Evolutionary conservation across 2,797 vertebrate genomes (phyloP), one percentile per base, ranked within the genome.

Genomic region (Sternarchorhynchus goeldii): DNA sequence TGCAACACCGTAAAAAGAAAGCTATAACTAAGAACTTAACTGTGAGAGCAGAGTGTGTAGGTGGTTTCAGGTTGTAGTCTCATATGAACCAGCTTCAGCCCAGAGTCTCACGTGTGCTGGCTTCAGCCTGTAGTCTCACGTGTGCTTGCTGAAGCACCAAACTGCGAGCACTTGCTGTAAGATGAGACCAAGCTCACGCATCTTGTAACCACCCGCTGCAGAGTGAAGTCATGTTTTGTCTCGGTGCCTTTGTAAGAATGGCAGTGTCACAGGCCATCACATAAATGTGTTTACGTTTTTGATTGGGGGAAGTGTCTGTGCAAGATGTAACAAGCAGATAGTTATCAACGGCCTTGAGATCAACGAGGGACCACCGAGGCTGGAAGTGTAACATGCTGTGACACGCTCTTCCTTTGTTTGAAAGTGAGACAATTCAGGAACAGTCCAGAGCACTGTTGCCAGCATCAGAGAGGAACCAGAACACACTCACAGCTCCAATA

Each of bases 301-400:
- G 60, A 77, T 45, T 68, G 50, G 60, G 72, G 59, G 16, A 72
- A 68, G 59, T 57, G 32, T 56, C 60, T 41, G 50, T 60, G 45
- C 72, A 31, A 0, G 85, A 92, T 90, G 82, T 75, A 83, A 75
- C 39, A 57, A 41, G 5, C 0, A 84, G 91, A 93, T 92, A 91
- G 86, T 50, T 91, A 91, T 93, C 91, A 88, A 87, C 53, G 59
- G 53, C 83, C 63, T 76, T 75, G 39, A 83, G 83, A 90, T 90
- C 86, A 86, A 82, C 82, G 81, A 17, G 29, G 89, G 92, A 93
- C 92, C 92, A 93, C 91, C 92, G 72, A 87, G 83, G 85, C 82
- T 86, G 85, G 79, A 80, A 71, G 65, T 3, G 80, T 72, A 31
- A 84, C 91, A 18, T 90, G 92, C 87, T 59, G 59, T 59, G 82